Evolutionary conservation across 2,888 invertebrate species (phyloP).

Genomic region (Rhingia rostrata): DNA sequence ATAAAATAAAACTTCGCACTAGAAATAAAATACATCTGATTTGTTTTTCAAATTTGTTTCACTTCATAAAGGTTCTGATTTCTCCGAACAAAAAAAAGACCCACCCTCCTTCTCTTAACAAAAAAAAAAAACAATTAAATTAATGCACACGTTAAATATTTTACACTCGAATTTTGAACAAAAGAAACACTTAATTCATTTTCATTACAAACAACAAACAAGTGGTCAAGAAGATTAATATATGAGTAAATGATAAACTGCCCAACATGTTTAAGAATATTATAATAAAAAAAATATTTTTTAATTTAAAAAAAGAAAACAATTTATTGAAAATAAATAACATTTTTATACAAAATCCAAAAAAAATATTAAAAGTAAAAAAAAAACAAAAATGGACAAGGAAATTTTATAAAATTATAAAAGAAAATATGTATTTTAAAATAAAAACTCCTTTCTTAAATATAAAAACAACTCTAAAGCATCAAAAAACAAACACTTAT

Average conservation of each 20-base stretch:
- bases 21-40: constrained; percentile 42
- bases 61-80: constrained; percentile 60
- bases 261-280: constrained; percentile 69
- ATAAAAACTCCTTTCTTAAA: constrained; percentile 46
- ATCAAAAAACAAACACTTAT: constrained; percentile 57
- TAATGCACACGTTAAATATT: constrained; percentile 73
- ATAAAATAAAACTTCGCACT: constrained; percentile 64
- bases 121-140: constrained; percentile 31
- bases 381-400: constrained; percentile 56
- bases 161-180: constrained; percentile 65
- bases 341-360: constrained; percentile 71
- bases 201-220: constrained; percentile 66
- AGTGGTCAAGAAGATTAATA: constrained; percentile 60
- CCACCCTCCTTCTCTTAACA: constrained; percentile 67
- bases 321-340: constrained; percentile 59
- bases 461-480: constrained; percentile 51
- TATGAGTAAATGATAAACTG: constrained; percentile 71
- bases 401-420: constrained; percentile 66
- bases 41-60: constrained; percentile 44
- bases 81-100: constrained; percentile 61
- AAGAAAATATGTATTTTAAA: constrained; percentile 36
- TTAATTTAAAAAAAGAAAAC: constrained; percentile 60
- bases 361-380: constrained; percentile 43
- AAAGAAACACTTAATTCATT: constrained; percentile 62
- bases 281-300: constrained; percentile 62